Evolutionary conservation across 30 jellyfish, hydroid and myxozoan genomes (phyloP).

Genomic region (Rhopilema esculentum): DNA sequence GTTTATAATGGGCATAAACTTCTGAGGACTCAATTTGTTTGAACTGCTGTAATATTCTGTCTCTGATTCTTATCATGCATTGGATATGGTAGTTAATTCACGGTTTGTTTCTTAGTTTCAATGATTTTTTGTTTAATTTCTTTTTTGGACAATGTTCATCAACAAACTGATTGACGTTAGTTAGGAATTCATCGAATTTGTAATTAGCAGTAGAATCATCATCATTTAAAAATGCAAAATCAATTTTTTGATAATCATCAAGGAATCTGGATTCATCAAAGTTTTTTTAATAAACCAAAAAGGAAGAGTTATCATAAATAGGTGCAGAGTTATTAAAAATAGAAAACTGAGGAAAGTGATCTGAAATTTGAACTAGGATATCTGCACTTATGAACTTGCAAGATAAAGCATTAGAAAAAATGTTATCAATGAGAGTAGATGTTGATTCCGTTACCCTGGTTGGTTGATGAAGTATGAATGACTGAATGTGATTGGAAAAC

Average conservation of each 20-base stretch:
- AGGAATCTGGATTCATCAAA: conserved; percentile 26
- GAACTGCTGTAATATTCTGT: conserved; percentile 35
- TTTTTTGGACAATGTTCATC: conserved; percentile 52
- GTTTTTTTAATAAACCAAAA: conserved; percentile 27
- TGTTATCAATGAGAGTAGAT: conserved; percentile 35
- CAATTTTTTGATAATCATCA: conserved; percentile 13
- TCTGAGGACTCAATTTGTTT: conserved; percentile 18
- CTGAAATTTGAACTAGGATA: too few relatives aligned
- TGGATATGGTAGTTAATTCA: conserved; percentile 34
- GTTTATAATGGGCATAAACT: conserved; percentile 20
- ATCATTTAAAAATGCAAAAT: conserved; percentile 8
- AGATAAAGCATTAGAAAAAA: background rate
- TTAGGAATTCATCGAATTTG: conserved; percentile 19
- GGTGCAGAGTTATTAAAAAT: conserved; percentile 33
- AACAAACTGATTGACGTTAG: background rate
- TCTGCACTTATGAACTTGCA: conserved; percentile 8
- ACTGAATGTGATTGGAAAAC: conserved; percentile 27
- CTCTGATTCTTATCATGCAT: conserved; percentile 59
- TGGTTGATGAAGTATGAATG: conserved; percentile 35
- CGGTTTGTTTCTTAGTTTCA: conserved; percentile 56
- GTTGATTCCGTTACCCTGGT: conserved; percentile 22
- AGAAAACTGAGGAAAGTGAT: too few relatives aligned
- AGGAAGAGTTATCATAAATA: conserved; percentile 9
- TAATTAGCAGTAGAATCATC: background rate
- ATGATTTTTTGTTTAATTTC: conserved; percentile 13